Evolutionary conservation across 2,888 invertebrate genomes (phyloP).

Genomic region (Petrolisthes cinctipes): DNA sequence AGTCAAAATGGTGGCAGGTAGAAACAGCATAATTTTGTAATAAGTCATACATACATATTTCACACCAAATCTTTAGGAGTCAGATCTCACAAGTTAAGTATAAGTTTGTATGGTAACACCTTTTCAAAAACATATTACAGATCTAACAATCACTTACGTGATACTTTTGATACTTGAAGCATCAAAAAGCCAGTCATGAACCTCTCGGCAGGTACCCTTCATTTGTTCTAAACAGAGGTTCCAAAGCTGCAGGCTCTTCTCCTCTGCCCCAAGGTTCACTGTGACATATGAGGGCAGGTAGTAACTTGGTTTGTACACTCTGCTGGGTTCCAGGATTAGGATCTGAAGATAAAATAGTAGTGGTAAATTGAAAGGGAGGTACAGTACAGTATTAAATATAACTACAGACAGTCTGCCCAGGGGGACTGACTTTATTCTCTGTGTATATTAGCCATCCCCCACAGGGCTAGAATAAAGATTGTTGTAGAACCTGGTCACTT

Average conservation of each 20-base stretch:
- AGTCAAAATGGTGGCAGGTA: neutral
- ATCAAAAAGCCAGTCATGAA: constrained; percentile 94
- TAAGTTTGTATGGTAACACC: neutral
- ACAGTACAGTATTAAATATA: too few relatives aligned
- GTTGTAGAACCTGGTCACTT: too few relatives aligned
- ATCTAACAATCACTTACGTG: constrained; percentile 73
- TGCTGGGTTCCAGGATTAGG: constrained; percentile 83
- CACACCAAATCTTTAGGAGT: neutral
- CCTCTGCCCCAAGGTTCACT: constrained; percentile 93
- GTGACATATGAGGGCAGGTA: constrained; percentile 96
- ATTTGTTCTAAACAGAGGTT: constrained; percentile 86
- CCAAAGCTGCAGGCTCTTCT: constrained; percentile 89
- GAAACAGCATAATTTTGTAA: neutral
- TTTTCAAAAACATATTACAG: neutral
- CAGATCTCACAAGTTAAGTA: neutral
- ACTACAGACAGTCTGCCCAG: too few relatives aligned
- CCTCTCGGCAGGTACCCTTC: constrained; percentile 71
- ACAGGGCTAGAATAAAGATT: too few relatives aligned
- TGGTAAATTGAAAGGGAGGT: neutral
- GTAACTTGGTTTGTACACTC: constrained; percentile 61
- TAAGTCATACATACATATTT: neutral
- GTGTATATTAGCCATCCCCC: too few relatives aligned
- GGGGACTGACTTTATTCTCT: too few relatives aligned
- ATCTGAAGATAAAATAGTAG: constrained; percentile 72
- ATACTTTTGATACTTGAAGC: constrained; percentile 90